Conservation (phyloP, 2,113 vertebrate genomes). For the Plecotus auritus region DNA sequence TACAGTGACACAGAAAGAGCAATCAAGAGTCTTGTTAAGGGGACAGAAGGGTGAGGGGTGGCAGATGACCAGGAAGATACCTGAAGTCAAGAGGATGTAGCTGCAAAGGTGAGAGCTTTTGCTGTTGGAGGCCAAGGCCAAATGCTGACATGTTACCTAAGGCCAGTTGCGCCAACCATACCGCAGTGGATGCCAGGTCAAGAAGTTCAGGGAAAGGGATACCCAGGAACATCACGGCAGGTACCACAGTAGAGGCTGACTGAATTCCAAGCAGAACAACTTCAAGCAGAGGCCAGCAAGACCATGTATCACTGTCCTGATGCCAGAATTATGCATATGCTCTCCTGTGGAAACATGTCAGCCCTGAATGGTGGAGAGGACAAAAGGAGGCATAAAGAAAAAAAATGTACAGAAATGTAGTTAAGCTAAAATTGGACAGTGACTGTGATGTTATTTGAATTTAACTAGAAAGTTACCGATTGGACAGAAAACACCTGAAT, state of each 20-base stretch:
- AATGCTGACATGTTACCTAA: neutral
- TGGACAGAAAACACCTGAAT: neutral
- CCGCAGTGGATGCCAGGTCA: neutral
- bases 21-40: neutral
- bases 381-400: neutral
- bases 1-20: neutral
- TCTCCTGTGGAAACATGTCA: neutral
- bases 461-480: neutral
- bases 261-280: neutral
- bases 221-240: neutral
- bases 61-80: neutral
- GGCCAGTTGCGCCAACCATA: neutral
- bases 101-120: neutral
- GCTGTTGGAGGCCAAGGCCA: neutral
- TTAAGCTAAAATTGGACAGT: neutral
- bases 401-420: neutral
- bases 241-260: neutral
- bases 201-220: neutral
- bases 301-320: neutral
- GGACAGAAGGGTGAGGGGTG: fast-evolving
- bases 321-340: neutral
- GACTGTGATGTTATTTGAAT: neutral
- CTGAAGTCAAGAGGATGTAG: neutral
- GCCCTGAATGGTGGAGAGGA: neutral
- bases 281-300: neutral